Conservation (phyloP, 2,113 vertebrate species). For the Hypomesus transpacificus region DNA sequence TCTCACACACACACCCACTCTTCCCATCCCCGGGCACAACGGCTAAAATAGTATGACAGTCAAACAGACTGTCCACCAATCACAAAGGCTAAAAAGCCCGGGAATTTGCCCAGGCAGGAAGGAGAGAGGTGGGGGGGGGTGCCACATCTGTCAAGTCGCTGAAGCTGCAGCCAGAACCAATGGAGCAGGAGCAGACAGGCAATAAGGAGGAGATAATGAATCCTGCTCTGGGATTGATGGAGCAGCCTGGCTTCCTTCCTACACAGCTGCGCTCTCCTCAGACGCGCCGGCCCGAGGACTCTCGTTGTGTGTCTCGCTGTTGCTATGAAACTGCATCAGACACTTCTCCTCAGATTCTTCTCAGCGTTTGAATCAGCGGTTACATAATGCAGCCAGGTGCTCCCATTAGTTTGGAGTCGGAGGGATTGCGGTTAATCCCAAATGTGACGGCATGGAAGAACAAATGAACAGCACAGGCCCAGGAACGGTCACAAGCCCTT, state of each 20-base stretch:
- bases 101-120: conserved; percentile 6
- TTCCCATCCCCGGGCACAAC: background rate
- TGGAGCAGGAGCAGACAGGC: background rate
- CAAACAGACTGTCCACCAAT: conserved; percentile 1
- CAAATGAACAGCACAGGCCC: background rate
- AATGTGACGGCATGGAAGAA: background rate
- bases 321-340: background rate
- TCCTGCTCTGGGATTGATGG: background rate
- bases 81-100: conserved; percentile 1
- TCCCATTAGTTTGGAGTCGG: no score
- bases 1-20: background rate
- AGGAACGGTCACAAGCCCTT: background rate
- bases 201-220: background rate
- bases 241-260: background rate
- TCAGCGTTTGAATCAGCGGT: no score
- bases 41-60: conserved; percentile 7
- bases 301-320: background rate
- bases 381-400: no score
- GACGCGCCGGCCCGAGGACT: no score
- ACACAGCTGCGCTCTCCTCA: background rate
- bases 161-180: background rate
- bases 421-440: no score
- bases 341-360: no score
- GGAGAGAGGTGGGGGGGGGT: background rate
- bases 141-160: conserved; percentile 10